Evolutionary conservation across 1,140 invertebrate genomes (phyloP).

Genomic region (Danaus melanippus): DNA sequence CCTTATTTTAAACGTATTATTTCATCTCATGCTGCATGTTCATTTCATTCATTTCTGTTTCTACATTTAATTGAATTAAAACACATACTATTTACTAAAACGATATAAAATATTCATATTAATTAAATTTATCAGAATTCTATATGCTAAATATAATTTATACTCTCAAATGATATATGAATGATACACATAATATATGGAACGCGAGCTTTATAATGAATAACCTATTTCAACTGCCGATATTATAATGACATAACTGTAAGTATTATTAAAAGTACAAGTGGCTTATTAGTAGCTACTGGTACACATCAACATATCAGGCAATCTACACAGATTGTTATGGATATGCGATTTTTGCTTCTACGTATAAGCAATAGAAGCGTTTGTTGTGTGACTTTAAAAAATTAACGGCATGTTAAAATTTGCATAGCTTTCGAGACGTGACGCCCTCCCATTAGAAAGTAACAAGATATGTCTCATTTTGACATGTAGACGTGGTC

Average conservation of each 20-base stretch:
- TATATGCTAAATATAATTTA: too few relatives aligned
- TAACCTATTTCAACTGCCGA: slow-evolving; percentile 26
- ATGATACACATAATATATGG: too few relatives aligned
- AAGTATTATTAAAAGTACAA: slow-evolving; percentile 43
- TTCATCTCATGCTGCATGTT: too few relatives aligned
- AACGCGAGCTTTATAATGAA: slow-evolving; percentile 14
- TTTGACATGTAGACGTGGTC: slow-evolving; percentile 30
- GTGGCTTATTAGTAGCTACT: slow-evolving; percentile 39
- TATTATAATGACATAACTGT: slow-evolving; percentile 32
- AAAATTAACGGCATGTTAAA: slow-evolving; percentile 43
- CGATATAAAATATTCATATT: too few relatives aligned
- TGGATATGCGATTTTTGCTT: slow-evolving; percentile 14
- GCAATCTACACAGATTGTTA: too few relatives aligned
- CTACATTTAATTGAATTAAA: too few relatives aligned
- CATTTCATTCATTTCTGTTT: too few relatives aligned
- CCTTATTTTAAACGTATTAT: too few relatives aligned
- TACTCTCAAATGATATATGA: too few relatives aligned
- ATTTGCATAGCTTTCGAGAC: slow-evolving; percentile 39
- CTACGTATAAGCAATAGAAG: slow-evolving; percentile 13
- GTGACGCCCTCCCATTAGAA: slow-evolving; percentile 36
- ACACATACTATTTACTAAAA: too few relatives aligned
- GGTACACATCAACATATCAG: slow-evolving; percentile 25
- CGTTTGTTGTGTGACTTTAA: slow-evolving; percentile 12
- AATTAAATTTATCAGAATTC: too few relatives aligned
- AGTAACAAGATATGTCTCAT: slow-evolving; percentile 37